Evolutionary conservation across 30 jellyfish, hydroid and myxozoan species (phyloP).

Genomic region (Pseudorhiza aurosa): DNA sequence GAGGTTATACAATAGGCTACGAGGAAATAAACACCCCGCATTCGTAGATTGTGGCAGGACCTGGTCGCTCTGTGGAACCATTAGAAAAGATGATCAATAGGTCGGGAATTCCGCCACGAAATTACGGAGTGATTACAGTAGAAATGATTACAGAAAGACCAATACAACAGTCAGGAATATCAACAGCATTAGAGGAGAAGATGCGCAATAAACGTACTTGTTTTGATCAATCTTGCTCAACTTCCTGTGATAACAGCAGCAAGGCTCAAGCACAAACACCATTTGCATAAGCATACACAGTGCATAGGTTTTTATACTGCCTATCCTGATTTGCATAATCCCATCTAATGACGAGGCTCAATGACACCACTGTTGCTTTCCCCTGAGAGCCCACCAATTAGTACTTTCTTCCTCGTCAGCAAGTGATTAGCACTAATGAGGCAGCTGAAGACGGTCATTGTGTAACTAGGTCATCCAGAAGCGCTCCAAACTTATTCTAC

Average conservation of each 20-base stretch:
- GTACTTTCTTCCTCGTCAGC: constrained; percentile 15
- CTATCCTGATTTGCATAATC: constrained; percentile 20
- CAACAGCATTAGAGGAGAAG: not conserved
- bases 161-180: no score
- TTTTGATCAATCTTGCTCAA: not conserved
- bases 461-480: constrained; percentile 3
- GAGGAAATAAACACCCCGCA: no score
- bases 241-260: not conserved
- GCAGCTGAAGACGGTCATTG: constrained; percentile 21
- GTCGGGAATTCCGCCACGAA: no score
- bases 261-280: not conserved
- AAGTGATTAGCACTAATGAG: constrained; percentile 19
- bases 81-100: no score
- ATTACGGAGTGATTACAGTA: no score
- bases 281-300: not conserved
- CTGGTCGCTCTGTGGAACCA: no score
- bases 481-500: not conserved
- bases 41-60: no score
- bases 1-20: no score
- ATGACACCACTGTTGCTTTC: not conserved
- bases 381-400: constrained; percentile 14
- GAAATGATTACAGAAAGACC: no score
- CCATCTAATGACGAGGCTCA: constrained; percentile 10
- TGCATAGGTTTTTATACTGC: not conserved
- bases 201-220: not conserved